Base-by-base conservation (phyloP, 2,888 invertebrate genomes). In the Dione juno region DNA sequence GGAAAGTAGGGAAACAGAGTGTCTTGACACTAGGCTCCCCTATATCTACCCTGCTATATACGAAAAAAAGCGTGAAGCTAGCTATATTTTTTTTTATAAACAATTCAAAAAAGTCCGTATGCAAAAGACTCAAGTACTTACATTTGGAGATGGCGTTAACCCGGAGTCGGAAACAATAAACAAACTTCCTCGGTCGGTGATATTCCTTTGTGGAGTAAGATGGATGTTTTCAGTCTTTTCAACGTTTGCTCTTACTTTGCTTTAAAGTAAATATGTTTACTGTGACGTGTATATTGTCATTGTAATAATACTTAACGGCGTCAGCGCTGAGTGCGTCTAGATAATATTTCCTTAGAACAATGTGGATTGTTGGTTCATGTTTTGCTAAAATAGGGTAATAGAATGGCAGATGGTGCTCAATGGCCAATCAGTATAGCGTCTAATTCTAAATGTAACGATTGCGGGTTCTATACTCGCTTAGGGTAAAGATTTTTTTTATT, bases 91-190 rank as follows among this genome's bases (percentile, higher is more conserved):
- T n/a, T n/a, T n/a, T n/a, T n/a, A n/a, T 40, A 72, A 67, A 66
- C 54, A 72, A 59, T 59, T 58, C 57, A 40, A 53, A 50, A 57
- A 67, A 37, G n/a, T 40, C 64, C 48, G 61, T 37, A 65, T 67
- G 72, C 65, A 67, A 67, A 70, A 73, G 61, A 67, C 41, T 43
- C 64, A 48, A 70, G 70, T 70, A 67, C 28, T 5, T 5, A 28
- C 64, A 65, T 65, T 67, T 67, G 59, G 67, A 72, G 72, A 69
- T 69, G 71, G 73, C 68, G 59, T 64, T 50, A 69, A 69, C 71
- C 71, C 70, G 67, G 57, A 57, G 45, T 58, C 71, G 74, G 73
- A 73, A 71, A 73, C 73, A 73, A 75, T 73, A 73, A 73, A 63
- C 73, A 71, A 73, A 73, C 67, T 70, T 73, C 69, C 68, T 59